These are phyloP conservation scores for Melieria omissa DNA, from an alignment of 2,888 invertebrate genomes.

Conservation along the genomic window DNA sequence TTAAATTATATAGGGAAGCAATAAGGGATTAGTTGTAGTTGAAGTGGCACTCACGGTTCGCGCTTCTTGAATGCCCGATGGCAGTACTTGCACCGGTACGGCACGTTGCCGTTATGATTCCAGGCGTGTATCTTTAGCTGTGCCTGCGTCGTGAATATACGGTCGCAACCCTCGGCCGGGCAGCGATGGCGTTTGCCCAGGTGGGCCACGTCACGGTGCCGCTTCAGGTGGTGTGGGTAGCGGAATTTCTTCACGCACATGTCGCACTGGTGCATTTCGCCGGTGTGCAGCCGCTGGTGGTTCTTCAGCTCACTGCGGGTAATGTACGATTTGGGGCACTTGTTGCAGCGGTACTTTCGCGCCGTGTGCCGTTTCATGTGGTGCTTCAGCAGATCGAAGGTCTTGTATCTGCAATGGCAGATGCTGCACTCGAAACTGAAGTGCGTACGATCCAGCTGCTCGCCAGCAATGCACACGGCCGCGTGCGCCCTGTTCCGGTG, in stretches of 20 bases:
- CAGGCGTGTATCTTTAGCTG: slow-evolving; percentile 49
- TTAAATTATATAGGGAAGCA: no score
- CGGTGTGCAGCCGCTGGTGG: slow-evolving; percentile 45
- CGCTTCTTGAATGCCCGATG: slow-evolving; percentile 49
- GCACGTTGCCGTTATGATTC: slow-evolving; percentile 46
- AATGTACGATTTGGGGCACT: slow-evolving; percentile 49
- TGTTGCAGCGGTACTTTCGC: slow-evolving; percentile 45
- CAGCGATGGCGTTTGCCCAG: slow-evolving; percentile 47
- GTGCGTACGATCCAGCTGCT: slow-evolving; percentile 22
- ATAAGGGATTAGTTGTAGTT: no score
- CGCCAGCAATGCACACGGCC: not conserved
- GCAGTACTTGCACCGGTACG: slow-evolving; percentile 54
- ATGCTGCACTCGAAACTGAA: slow-evolving; percentile 52
- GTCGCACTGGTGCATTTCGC: slow-evolving; percentile 48
- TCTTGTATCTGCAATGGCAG: slow-evolving; percentile 53
- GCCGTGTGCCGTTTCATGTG: slow-evolving; percentile 55
- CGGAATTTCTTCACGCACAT: slow-evolving; percentile 53
- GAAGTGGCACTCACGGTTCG: slow-evolving; percentile 50
- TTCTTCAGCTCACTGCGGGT: slow-evolving; percentile 45
- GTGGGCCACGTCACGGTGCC: slow-evolving; percentile 55
- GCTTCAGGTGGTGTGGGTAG: slow-evolving; percentile 55
- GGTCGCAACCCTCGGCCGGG: slow-evolving; percentile 45
- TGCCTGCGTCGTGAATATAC: slow-evolving; percentile 45
- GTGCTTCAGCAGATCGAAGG: slow-evolving; percentile 51
- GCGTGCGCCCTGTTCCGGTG: slow-evolving; percentile 3